Evolutionary conservation across 1,140 invertebrate genomes (phyloP).

Genomic region (Paramacrobiotus metropolitanus): DNA sequence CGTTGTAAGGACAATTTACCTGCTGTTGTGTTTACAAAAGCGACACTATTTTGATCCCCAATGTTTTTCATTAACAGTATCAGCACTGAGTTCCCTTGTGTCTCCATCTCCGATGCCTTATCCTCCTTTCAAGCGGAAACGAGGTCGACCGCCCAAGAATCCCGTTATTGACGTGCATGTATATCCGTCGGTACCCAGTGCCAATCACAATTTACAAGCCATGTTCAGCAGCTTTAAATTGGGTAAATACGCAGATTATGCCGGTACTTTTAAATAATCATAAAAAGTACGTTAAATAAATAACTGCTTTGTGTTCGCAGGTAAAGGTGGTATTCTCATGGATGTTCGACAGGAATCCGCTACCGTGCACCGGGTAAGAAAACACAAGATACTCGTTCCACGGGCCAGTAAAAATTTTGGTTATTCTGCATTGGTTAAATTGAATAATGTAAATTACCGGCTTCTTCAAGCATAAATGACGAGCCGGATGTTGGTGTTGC

Average conservation of each 20-base stretch:
- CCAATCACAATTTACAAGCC: constrained; percentile 37
- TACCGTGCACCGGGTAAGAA: not conserved
- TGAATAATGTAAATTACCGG: not conserved
- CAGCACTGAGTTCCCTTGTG: too few species aligned
- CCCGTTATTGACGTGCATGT: constrained; percentile 46
- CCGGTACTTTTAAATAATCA: too few species aligned
- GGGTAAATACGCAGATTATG: too few species aligned
- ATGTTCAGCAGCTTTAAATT: constrained; percentile 79
- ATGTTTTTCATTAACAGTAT: too few species aligned
- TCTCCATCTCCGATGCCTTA: not conserved
- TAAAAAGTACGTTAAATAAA: too few species aligned
- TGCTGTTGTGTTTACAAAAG: too few species aligned
- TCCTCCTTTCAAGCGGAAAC: constrained; percentile 55
- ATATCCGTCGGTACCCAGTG: constrained; percentile 27
- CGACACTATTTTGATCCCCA: too few species aligned
- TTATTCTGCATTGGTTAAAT: not conserved
- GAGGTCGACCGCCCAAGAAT: constrained; percentile 72
- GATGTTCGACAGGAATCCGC: not conserved
- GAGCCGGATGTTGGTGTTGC: not conserved
- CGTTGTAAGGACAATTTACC: too few species aligned
- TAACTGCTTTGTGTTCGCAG: too few species aligned
- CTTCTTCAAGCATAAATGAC: not conserved
- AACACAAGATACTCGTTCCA: not conserved
- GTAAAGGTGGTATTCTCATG: not conserved
- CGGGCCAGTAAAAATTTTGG: too few species aligned